phyloP scores from a whole-genome alignment of 2,888 invertebrate genomes.

The Patella depressa region DNA sequence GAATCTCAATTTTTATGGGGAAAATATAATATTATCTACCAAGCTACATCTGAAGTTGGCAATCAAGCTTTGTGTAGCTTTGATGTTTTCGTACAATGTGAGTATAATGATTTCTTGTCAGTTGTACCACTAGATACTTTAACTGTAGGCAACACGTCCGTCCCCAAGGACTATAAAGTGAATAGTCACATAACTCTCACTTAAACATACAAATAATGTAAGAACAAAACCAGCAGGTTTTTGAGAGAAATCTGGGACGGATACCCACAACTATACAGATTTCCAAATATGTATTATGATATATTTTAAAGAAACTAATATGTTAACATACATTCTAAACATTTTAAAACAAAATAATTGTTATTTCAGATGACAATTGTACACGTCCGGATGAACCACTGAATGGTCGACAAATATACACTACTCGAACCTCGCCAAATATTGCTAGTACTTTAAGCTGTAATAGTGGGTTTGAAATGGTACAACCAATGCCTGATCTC shows the following conservation, averaged over 20 bases:
- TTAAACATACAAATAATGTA: no score
- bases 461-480: constrained; percentile 16
- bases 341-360: no score
- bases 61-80: constrained; percentile 92
- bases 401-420: constrained; percentile 34
- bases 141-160: no score
- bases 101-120: constrained; percentile 22
- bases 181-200: no score
- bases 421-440: constrained; percentile 21
- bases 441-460: constrained; percentile 40
- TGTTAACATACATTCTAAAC: no score
- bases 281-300: no score
- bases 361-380: constrained; percentile 32
- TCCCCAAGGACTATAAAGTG: no score
- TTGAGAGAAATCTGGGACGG: no score
- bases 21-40: constrained; percentile 45
- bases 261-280: no score
- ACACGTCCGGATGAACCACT: constrained; percentile 37
- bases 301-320: no score
- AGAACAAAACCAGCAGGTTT: no score
- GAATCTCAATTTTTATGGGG: constrained; percentile 55
- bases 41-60: constrained; percentile 84
- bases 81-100: constrained; percentile 77
- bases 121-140: no score
- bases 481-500: constrained; percentile 86